A percentile compares a stretch with the other conserved stretches of the same genome.
These are phyloP conservation scores for Anthonomus grandis DNA, from an alignment of 1,140 invertebrate genomes.

Conservation along the genomic window DNA sequence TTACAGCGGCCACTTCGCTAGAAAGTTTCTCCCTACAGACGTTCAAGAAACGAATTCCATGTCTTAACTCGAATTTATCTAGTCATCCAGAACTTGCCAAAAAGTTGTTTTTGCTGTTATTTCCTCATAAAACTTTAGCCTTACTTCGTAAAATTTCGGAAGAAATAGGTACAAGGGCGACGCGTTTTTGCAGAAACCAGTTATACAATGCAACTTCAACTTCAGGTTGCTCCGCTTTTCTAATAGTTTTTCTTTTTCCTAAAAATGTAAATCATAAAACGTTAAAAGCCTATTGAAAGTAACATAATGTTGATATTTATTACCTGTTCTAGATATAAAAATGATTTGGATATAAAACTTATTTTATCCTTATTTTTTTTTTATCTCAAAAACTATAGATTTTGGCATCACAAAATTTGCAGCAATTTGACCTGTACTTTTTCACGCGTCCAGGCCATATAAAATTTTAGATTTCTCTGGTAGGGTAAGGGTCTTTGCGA, in stretches of 20 bases:
- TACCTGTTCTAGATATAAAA: not conserved
- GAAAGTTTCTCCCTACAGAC: not conserved
- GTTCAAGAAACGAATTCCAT: not conserved
- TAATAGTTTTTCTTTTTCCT: no score
- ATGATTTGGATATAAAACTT: not conserved
- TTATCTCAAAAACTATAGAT: not conserved
- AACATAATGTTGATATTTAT: no score
- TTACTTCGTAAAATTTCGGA: no score
- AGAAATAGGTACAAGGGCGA: not conserved
- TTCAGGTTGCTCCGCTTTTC: no score
- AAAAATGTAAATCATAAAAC: no score
- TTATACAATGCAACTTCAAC: no score
- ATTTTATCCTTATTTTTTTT: not conserved
- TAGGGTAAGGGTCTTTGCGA: no score
- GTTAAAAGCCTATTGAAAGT: no score
- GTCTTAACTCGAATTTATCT: not conserved
- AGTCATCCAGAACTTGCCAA: not conserved
- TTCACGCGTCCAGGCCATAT: not conserved
- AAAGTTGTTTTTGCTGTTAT: not conserved
- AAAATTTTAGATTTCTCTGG: not conserved
- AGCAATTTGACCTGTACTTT: not conserved
- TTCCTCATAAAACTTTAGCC: no score
- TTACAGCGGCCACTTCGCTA: not conserved
- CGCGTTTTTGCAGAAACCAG: no score
- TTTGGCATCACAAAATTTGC: not conserved